Percentiles rank a stretch among this genome's conserved stretches.
These are phyloP conservation scores for Zaprionus tsacasi DNA, from an alignment of 1,140 invertebrate genomes.

Conservation along the genomic window DNA sequence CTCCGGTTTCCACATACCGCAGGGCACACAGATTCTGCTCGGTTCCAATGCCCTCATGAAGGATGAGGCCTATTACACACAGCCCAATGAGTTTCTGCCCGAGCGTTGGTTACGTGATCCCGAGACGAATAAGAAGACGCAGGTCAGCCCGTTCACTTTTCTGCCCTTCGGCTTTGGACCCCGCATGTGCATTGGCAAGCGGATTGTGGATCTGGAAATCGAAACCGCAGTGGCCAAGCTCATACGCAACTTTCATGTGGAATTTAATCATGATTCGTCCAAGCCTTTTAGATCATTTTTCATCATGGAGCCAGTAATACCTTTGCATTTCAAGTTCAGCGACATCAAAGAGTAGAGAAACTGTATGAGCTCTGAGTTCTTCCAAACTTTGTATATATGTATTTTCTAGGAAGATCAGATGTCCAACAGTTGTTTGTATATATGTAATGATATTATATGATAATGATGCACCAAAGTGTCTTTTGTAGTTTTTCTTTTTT, in stretches of 20 bases:
- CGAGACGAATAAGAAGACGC: conserved; percentile 40
- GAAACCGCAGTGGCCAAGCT: conserved; percentile 87
- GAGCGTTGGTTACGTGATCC: conserved; percentile 89
- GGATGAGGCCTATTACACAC: conserved; percentile 86
- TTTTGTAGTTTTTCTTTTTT: neutral
- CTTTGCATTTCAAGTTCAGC: conserved; percentile 63
- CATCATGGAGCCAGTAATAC: conserved; percentile 56
- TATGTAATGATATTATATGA: neutral
- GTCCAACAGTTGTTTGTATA: neutral
- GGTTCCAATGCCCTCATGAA: conserved; percentile 47
- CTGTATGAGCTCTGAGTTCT: neutral
- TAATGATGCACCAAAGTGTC: neutral
- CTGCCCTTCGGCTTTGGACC: conserved; percentile 87
- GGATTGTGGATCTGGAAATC: conserved; percentile 90
- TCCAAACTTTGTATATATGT: neutral
- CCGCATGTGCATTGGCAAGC: conserved; percentile 86
- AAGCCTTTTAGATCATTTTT: conserved; percentile 59
- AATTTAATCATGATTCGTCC: conserved; percentile 83
- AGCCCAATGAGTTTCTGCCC: conserved; percentile 89
- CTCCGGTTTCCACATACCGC: conserved; percentile 92
- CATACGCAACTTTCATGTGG: conserved; percentile 86
- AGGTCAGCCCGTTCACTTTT: conserved; percentile 58
- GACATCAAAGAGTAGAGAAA: conserved; percentile 46
- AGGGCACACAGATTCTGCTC: conserved; percentile 85
- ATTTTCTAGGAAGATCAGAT: neutral